These are phyloP conservation scores for Caranx ignobilis DNA, from an alignment of 2,113 vertebrate genomes.

Conservation along the genomic window DNA sequence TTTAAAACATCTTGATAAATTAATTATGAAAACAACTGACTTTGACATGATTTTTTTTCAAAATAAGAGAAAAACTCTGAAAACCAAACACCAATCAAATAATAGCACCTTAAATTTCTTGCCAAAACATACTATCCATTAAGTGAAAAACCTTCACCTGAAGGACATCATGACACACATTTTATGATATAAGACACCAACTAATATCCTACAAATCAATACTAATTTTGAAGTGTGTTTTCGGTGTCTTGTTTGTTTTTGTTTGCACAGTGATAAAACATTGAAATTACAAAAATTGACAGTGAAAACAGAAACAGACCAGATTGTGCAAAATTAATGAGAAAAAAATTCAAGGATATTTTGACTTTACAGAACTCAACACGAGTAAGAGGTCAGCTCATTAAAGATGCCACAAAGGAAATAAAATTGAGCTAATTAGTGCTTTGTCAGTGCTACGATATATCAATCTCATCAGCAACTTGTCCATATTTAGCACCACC, in stretches of 20 bases:
- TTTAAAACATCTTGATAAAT: not conserved
- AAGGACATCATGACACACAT: constrained; percentile 16
- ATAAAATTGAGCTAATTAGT: constrained; percentile 5
- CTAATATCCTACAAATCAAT: not conserved
- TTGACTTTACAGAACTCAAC: constrained; percentile 38
- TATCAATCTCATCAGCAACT: constrained; percentile 61
- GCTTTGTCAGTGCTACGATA: constrained; percentile 35
- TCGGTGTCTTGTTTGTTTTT: constrained; percentile 9
- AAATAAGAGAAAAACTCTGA: constrained; percentile 7
- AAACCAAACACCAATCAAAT: not conserved
- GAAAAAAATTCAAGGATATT: constrained; percentile 8
- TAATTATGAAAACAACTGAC: constrained; percentile 1
- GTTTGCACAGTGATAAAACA: constrained; percentile 52
- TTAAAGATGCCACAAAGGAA: constrained; percentile 14
- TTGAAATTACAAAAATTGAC: constrained; percentile 36
- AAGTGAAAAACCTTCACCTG: not conserved
- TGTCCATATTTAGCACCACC: constrained; percentile 58
- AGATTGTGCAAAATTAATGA: constrained; percentile 46
- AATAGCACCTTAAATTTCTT: not conserved
- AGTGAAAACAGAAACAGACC: constrained; percentile 36
- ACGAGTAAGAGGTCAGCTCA: constrained; percentile 16
- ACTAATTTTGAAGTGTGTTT: constrained; percentile 6
- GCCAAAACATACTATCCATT: not conserved
- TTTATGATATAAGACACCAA: constrained; percentile 5
- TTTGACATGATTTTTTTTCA: not conserved